Evolutionary conservation across 2,797 vertebrate genomes (phyloP).

Genomic region (Sebastes jordani): DNA sequence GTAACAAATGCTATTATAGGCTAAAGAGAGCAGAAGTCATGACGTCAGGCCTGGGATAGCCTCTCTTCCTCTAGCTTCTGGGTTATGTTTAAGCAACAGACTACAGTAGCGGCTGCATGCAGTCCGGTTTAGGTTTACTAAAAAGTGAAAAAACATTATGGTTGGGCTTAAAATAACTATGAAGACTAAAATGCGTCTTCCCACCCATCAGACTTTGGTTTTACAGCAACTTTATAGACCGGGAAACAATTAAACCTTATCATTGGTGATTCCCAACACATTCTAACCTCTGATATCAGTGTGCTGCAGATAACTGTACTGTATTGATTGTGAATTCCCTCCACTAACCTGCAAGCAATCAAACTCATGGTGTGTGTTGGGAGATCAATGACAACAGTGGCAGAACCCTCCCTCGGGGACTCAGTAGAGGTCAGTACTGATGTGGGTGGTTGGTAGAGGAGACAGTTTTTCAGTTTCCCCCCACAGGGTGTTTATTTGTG

Average conservation of each 20-base stretch:
- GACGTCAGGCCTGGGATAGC: no score
- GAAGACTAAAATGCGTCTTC: no score
- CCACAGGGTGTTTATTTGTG: conserved; percentile 33
- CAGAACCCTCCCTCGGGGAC: conserved; percentile 45
- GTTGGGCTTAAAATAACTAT: no score
- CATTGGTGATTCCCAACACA: conserved; percentile 3
- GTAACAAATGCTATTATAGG: no score
- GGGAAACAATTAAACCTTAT: conserved; percentile 2
- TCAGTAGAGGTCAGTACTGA: conserved; percentile 60
- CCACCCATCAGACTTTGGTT: background rate
- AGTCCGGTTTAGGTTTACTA: no score
- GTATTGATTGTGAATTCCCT: conserved; percentile 54
- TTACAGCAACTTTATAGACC: background rate
- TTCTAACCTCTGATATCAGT: conserved; percentile 40
- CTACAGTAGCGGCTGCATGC: no score
- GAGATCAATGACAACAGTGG: conserved; percentile 63
- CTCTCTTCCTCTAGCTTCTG: no score
- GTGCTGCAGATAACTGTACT: conserved; percentile 42
- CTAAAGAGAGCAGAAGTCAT: no score
- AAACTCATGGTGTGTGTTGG: conserved; percentile 28
- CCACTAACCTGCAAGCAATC: conserved; percentile 46
- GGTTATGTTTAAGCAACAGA: no score
- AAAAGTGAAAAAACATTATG: no score
- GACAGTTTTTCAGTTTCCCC: conserved; percentile 49
- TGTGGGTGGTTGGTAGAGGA: conserved; percentile 58